Percentiles rank a stretch among this genome's conserved stretches.
Evolutionary conservation across 2,888 invertebrate species (phyloP).

Genomic region (Onthophagus sagittarius): DNA sequence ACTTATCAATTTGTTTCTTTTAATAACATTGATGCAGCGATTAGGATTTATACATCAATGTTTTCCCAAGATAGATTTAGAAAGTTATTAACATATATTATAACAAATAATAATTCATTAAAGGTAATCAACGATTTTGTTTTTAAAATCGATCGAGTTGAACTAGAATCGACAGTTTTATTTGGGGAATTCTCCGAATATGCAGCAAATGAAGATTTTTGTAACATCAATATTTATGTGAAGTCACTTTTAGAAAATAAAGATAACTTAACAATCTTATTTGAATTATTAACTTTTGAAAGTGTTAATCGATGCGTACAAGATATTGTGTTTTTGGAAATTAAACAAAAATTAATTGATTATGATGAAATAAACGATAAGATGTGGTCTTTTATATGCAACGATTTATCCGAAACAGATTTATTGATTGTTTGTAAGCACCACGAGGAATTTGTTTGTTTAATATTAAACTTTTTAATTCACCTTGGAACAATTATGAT

Average conservation of each 20-base stretch:
- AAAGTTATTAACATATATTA: conserved; percentile 39
- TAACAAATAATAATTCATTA: conserved; percentile 37
- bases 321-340: conserved; percentile 35
- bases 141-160: conserved; percentile 25
- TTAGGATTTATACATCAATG: conserved; percentile 48
- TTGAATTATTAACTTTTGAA: conserved; percentile 37
- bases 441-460: conserved; percentile 43
- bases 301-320: conserved; percentile 14
- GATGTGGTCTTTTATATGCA: conserved; percentile 45
- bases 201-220: conserved; percentile 36
- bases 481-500: conserved; percentile 50
- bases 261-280: conserved; percentile 37
- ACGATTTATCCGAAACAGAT: conserved; percentile 37
- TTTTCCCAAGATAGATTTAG: conserved; percentile 48
- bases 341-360: conserved; percentile 43
- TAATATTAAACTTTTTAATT: conserved; percentile 48
- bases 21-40: conserved; percentile 44
- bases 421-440: conserved; percentile 41
- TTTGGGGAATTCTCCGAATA: conserved; percentile 18
- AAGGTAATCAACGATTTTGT: conserved; percentile 38
- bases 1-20: conserved; percentile 39
- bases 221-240: conserved; percentile 36
- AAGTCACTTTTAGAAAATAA: conserved; percentile 42
- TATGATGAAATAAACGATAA: conserved; percentile 39
- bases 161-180: conserved; percentile 19